phyloP scores from a whole-genome alignment of 2,888 invertebrate species.

The Limnephilus rhombicus region DNA sequence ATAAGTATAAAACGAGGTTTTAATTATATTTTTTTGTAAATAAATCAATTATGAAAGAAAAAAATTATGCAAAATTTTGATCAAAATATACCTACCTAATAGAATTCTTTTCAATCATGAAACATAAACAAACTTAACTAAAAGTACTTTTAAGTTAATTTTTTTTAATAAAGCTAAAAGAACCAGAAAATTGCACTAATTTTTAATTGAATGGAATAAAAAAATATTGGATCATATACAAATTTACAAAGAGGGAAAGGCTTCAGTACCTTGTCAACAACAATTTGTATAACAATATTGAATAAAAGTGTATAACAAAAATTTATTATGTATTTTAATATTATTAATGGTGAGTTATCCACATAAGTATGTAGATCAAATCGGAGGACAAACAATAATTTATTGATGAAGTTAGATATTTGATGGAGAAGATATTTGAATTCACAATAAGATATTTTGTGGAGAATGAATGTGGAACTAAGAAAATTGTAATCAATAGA shows the following conservation, averaged over 20 bases:
- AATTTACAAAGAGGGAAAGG: background rate
- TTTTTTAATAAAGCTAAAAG: background rate
- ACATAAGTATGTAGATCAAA: background rate
- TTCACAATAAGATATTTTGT: background rate
- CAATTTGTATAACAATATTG: background rate
- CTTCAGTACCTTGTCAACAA: background rate
- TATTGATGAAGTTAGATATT: background rate
- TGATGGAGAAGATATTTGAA: background rate
- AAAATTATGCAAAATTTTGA: background rate
- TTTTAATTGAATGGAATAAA: background rate
- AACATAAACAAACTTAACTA: background rate
- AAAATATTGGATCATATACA: background rate
- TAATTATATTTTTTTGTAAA: background rate
- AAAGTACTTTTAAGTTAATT: background rate
- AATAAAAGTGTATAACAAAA: background rate
- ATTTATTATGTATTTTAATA: background rate
- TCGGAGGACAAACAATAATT: background rate
- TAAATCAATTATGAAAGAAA: background rate
- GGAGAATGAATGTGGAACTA: background rate
- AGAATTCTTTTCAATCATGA: background rate
- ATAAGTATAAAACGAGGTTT: background rate
- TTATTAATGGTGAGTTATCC: background rate
- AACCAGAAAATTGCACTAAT: constrained; percentile 1
- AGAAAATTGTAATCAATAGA: background rate
- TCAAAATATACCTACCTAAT: background rate